These are phyloP conservation scores for Zoanthus sansibaricus DNA, from an alignment of 92 coral and sea anemone genomes.

Conservation along the genomic window DNA sequence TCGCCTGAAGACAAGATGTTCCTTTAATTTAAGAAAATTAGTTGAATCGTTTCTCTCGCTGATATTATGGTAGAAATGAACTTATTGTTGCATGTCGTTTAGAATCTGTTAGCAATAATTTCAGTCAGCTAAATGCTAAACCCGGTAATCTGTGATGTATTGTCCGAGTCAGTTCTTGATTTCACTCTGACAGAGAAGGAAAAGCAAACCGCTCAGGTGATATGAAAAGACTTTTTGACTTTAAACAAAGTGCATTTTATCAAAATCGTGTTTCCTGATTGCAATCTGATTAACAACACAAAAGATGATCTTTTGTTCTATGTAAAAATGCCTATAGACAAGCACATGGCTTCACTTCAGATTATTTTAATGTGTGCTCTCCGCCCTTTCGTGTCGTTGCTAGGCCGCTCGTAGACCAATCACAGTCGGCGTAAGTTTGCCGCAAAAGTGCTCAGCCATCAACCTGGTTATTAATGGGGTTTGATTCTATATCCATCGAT, in stretches of 20 bases:
- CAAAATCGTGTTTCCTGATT: conserved; percentile 24
- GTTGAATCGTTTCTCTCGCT: not conserved
- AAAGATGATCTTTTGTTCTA: conserved; percentile 52
- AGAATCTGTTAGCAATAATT: not conserved
- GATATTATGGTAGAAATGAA: conserved; percentile 1
- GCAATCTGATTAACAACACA: conserved; percentile 37
- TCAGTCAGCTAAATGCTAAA: not conserved
- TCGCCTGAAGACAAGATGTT: conserved; percentile 35
- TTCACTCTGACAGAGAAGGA: not conserved
- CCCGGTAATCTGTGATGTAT: not conserved
- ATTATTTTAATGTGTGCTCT: not conserved
- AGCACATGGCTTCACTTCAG: conserved; percentile 47
- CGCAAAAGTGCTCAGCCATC: conserved; percentile 49
- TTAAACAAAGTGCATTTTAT: conserved; percentile 6
- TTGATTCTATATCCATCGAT: conserved; percentile 46
- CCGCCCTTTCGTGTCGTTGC: conserved; percentile 40
- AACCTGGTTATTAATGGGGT: conserved; percentile 32
- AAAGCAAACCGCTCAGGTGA: not conserved
- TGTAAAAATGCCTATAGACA: conserved; percentile 48
- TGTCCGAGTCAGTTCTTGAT: not conserved
- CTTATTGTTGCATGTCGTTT: not conserved
- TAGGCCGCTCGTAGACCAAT: conserved; percentile 34
- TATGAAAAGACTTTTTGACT: conserved; percentile 27
- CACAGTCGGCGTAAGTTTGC: conserved; percentile 10
- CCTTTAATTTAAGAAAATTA: conserved; percentile 8